Conservation (phyloP, 2,797 vertebrate species). For the Spinus pinus region DNA sequence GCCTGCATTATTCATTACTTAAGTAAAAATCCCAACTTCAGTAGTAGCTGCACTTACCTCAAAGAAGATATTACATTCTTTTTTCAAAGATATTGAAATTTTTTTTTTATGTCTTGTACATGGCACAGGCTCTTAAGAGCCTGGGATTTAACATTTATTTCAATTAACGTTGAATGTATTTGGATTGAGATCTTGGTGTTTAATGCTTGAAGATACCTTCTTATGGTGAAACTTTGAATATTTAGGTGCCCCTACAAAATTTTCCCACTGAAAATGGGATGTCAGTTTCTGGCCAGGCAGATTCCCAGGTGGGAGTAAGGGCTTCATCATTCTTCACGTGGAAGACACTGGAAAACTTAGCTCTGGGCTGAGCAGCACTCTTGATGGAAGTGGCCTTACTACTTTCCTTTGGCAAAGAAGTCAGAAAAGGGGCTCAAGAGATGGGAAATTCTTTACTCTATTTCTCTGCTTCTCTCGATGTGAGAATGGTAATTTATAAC, state of each 20-base stretch:
- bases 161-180: neutral
- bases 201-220: neutral
- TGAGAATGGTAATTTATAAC: neutral
- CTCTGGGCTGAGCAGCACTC: neutral
- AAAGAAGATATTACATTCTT: neutral
- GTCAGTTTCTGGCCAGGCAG: neutral
- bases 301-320: neutral
- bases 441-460: neutral
- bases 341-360: rapidly evolving
- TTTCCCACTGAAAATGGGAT: neutral
- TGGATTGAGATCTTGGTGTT: neutral
- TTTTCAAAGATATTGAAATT: neutral
- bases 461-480: neutral
- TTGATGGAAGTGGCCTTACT: neutral
- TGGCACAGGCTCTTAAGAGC: neutral
- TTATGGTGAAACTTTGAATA: neutral
- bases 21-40: neutral
- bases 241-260: neutral
- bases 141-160: neutral
- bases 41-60: neutral
- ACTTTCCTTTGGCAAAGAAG: neutral
- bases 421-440: neutral
- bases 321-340: neutral
- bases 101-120: neutral
- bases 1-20: neutral